A percentile compares a stretch with the other conserved stretches of the same genome.
phyloP scores from a whole-genome alignment of 2,113 vertebrate genomes.

The Lepisosteus oculatus region DNA sequence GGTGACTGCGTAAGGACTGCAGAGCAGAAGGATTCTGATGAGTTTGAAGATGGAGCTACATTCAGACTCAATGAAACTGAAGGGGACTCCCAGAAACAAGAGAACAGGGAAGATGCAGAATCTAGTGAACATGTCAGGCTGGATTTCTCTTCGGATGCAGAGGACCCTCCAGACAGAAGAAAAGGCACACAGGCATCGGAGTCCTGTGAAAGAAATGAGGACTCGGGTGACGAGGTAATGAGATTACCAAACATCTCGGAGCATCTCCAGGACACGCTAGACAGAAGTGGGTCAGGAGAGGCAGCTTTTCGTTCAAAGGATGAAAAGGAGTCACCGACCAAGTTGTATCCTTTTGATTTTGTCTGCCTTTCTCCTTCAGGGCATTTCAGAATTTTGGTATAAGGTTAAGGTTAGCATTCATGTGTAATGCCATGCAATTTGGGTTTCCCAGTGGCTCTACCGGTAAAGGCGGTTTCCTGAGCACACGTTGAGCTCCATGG shows the following conservation, averaged over 20 bases:
- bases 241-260: background rate
- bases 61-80: conserved; percentile 21
- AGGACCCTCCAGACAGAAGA: background rate
- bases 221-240: conserved; percentile 20
- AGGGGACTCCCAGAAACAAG: background rate
- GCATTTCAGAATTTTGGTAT: too few species aligned
- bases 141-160: conserved; percentile 12
- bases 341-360: conserved; percentile 79
- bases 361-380: background rate
- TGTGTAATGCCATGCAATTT: too few species aligned
- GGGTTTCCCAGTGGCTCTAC: too few species aligned
- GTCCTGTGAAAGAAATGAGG: conserved; percentile 4
- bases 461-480: too few species aligned
- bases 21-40: conserved; percentile 23
- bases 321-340: conserved; percentile 14
- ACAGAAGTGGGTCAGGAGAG: background rate
- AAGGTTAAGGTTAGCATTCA: too few species aligned
- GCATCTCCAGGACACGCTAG: background rate
- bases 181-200: background rate
- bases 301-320: background rate
- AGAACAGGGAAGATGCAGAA: background rate
- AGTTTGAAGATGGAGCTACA: conserved; percentile 26
- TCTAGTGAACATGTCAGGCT: background rate
- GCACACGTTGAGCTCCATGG: too few species aligned
- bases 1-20: background rate